phyloP scores from a whole-genome alignment of 2,888 invertebrate species.

The Pogonocherus hispidulus region DNA sequence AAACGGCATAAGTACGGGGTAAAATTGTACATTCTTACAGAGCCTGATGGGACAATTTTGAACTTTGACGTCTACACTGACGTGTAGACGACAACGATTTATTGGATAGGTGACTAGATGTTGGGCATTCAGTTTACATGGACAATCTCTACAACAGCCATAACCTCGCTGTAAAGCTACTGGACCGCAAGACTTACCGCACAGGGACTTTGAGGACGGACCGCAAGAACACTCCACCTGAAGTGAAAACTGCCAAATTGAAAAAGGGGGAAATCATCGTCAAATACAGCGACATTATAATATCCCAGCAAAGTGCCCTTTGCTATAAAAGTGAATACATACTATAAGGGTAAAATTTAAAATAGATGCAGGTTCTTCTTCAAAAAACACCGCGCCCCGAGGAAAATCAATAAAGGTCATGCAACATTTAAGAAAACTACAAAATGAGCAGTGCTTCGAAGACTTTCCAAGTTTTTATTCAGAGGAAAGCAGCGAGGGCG shows the following conservation, averaged over 20 bases:
- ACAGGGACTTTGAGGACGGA: constrained; percentile 24
- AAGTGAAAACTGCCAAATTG: constrained; percentile 26
- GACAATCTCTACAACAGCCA: constrained; percentile 7
- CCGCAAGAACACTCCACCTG: constrained; percentile 13
- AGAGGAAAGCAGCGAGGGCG: no score
- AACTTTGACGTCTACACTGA: constrained; percentile 34
- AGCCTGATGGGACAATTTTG: constrained; percentile 34
- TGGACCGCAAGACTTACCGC: constrained; percentile 13
- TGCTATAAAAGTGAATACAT: no score
- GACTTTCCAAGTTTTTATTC: no score
- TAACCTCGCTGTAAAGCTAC: neutral
- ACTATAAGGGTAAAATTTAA: no score
- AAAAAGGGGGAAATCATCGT: constrained; percentile 30
- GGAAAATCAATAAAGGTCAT: no score
- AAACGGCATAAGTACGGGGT: constrained; percentile 39
- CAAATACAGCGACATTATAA: no score
- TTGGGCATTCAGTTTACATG: constrained; percentile 5
- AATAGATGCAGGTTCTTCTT: no score
- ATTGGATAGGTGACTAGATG: neutral
- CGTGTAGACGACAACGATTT: neutral
- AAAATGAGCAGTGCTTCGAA: no score
- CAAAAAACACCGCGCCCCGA: no score
- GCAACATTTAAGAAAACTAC: no score
- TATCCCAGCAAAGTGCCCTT: no score
- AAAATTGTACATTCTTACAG: constrained; percentile 32